Evolutionary conservation across 37 sponge, comb jelly and placozoan genomes (phyloP).

Genomic region (Spongilla lacustris): DNA sequence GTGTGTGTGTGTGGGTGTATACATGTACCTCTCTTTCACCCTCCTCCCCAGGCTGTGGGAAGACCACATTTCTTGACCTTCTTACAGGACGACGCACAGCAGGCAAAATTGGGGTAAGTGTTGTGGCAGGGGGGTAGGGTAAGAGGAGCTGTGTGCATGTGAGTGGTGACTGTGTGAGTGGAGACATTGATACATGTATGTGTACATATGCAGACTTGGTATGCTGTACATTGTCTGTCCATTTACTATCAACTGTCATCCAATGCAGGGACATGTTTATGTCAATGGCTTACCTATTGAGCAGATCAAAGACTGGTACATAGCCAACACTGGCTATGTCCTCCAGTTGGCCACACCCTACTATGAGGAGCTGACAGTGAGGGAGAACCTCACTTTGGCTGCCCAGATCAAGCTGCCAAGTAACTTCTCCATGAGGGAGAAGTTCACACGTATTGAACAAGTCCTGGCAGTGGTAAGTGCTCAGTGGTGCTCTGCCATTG

Average conservation of each 20-base stretch:
- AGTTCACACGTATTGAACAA: constrained; percentile 54
- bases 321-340: constrained; percentile 68
- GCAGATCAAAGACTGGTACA: constrained; percentile 49
- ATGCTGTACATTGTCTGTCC: neutral
- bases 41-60: constrained; percentile 28
- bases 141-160: neutral
- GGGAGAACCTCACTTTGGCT: constrained; percentile 74
- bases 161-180: neutral
- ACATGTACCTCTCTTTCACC: neutral
- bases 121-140: neutral
- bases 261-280: constrained; percentile 41
- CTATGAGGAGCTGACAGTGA: constrained; percentile 73
- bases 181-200: neutral
- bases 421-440: constrained; percentile 10
- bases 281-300: constrained; percentile 61
- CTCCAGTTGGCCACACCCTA: constrained; percentile 72
- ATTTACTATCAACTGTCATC: neutral
- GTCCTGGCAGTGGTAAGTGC: constrained; percentile 54
- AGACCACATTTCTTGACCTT: constrained; percentile 58
- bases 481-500: too few relatives aligned
- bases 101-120: constrained; percentile 18
- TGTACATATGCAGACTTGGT: too few relatives aligned
- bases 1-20: neutral
- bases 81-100: constrained; percentile 42
- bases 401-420: constrained; percentile 55